Conservation (phyloP, 2,797 vertebrate genomes). For the Sebastolobus alascanus region DNA sequence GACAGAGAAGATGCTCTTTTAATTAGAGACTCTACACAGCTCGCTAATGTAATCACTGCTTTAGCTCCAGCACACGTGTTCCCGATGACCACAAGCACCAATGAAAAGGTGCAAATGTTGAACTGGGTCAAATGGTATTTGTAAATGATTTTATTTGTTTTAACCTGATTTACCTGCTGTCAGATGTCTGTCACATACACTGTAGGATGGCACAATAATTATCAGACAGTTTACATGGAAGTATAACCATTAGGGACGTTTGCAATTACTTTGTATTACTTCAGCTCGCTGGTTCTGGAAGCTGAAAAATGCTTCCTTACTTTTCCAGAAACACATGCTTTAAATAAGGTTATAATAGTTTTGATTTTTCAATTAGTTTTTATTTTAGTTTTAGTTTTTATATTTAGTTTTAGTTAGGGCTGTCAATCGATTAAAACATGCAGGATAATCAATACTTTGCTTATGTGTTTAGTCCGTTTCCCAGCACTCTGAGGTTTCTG, state of each 20-base stretch:
- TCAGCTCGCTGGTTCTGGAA: too few relatives aligned
- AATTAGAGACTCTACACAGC: constrained; percentile 18
- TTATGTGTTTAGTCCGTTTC: constrained; percentile 89
- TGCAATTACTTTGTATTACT: too few relatives aligned
- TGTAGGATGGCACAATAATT: not conserved
- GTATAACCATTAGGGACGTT: too few relatives aligned
- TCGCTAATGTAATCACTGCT: constrained; percentile 61
- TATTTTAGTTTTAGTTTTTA: too few relatives aligned
- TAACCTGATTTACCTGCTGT: constrained; percentile 25
- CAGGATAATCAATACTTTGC: not conserved
- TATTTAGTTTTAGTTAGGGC: too few relatives aligned
- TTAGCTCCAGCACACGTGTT: constrained; percentile 51
- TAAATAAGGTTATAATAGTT: too few relatives aligned
- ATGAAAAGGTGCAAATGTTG: not conserved
- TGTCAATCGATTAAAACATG: too few relatives aligned
- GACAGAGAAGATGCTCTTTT: constrained; percentile 32
- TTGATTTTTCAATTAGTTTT: too few relatives aligned
- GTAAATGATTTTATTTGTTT: constrained; percentile 31
- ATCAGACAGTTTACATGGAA: not conserved
- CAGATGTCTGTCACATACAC: constrained; percentile 12
- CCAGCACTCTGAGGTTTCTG: constrained; percentile 93
- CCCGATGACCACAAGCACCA: constrained; percentile 37
- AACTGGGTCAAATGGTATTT: constrained; percentile 19
- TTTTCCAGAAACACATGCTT: too few relatives aligned
- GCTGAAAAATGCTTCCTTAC: too few relatives aligned